These are phyloP conservation scores for Andrena marginata DNA, from an alignment of 2,888 invertebrate genomes.

Conservation along the genomic window DNA sequence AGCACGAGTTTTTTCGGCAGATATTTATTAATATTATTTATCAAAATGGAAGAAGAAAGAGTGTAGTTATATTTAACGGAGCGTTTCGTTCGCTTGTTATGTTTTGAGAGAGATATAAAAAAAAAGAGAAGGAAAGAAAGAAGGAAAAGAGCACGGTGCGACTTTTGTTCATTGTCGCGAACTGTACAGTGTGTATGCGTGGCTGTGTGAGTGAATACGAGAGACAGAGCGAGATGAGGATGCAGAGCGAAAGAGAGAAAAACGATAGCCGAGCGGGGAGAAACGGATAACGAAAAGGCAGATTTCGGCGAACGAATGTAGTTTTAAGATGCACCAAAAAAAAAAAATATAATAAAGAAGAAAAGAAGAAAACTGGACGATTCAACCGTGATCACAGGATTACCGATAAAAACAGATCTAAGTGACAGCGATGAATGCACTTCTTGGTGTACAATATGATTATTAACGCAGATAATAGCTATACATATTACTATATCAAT, in stretches of 20 bases:
- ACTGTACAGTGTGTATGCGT: slow-evolving; percentile 45
- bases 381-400: slow-evolving; percentile 66
- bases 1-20: slow-evolving; percentile 64
- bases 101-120: slow-evolving; percentile 73
- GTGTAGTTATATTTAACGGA: slow-evolving; percentile 65
- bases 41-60: slow-evolving; percentile 53
- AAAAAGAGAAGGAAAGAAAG: slow-evolving; percentile 10
- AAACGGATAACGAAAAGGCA: slow-evolving; percentile 44
- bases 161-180: slow-evolving; percentile 55
- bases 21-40: slow-evolving; percentile 75
- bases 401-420: slow-evolving; percentile 57
- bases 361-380: slow-evolving; percentile 53
- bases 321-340: slow-evolving; percentile 59
- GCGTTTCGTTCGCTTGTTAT: slow-evolving; percentile 74
- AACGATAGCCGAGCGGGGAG: slow-evolving; percentile 22
- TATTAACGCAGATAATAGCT: slow-evolving; percentile 71
- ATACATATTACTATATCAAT: slow-evolving; percentile 76
- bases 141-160: slow-evolving; percentile 20
- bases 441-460: slow-evolving; percentile 70
- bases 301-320: slow-evolving; percentile 55
- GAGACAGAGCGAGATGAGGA: slow-evolving; percentile 1
- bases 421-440: slow-evolving; percentile 66
- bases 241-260: slow-evolving; percentile 8
- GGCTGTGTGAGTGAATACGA: background rate
- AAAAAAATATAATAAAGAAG: slow-evolving; percentile 27